These are phyloP conservation scores for Listronotus bonariensis DNA, from an alignment of 1,140 invertebrate species.

Conservation along the genomic window DNA sequence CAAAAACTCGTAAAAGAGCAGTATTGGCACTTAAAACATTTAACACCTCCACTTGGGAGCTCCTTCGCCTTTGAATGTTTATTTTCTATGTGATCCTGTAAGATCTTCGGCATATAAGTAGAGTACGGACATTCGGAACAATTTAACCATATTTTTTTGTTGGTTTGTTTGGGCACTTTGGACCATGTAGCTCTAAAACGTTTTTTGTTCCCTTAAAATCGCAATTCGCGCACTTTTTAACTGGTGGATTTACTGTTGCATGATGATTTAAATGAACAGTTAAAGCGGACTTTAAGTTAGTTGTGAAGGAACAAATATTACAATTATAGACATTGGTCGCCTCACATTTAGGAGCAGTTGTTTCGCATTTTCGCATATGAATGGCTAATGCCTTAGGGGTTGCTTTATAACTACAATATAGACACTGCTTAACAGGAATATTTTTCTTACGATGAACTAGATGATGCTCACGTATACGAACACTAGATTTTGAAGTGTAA, in stretches of 20 bases:
- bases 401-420: constrained; percentile 3
- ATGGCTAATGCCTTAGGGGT: background rate
- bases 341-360: background rate
- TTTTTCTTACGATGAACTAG: background rate
- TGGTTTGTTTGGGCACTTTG: background rate
- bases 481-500: background rate
- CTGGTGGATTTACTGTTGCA: no score
- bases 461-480: background rate
- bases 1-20: constrained; percentile 21
- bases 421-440: background rate
- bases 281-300: no score
- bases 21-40: constrained; percentile 15
- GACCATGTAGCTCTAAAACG: no score
- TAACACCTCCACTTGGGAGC: background rate
- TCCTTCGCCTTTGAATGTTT: background rate
- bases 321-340: background rate
- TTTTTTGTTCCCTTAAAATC: no score
- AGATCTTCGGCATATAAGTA: background rate
- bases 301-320: no score
- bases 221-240: no score
- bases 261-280: no score
- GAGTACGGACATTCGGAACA: constrained; percentile 12
- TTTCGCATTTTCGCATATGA: background rate
- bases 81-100: constrained; percentile 2
- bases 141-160: background rate